Percentiles rank a stretch among this genome's conserved stretches.
Conservation (phyloP, 2,113 vertebrate genomes). For the Agelaius phoeniceus region DNA sequence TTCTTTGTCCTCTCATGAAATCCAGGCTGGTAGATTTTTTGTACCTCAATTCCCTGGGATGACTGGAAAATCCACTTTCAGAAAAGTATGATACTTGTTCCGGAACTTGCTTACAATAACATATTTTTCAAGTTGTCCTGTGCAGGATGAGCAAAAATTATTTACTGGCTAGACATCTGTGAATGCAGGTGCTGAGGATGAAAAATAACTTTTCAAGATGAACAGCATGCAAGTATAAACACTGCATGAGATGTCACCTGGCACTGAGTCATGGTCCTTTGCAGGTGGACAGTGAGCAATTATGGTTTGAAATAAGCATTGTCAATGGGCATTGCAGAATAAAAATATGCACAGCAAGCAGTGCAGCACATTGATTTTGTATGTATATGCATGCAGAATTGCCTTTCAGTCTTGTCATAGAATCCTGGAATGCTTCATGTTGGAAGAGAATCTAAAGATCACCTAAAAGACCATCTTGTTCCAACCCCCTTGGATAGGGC, state of each 20-base stretch:
- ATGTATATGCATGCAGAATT: not conserved
- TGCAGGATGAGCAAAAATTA: not conserved
- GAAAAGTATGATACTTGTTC: not conserved
- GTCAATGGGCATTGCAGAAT: not conserved
- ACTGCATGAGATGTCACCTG: not conserved
- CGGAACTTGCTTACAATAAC: not conserved
- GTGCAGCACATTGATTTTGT: not conserved
- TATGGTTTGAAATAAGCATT: not conserved
- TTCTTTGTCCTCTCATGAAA: not conserved
- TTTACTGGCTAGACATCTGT: not conserved
- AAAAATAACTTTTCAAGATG: not conserved
- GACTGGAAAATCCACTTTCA: not conserved
- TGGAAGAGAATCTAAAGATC: not conserved
- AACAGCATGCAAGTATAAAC: not conserved
- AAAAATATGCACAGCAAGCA: not conserved
- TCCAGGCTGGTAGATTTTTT: not conserved
- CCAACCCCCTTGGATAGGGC: accelerated
- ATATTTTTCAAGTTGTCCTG: not conserved
- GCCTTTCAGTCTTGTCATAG: not conserved
- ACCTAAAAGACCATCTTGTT: not conserved
- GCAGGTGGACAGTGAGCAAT: not conserved
- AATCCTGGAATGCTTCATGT: not conserved
- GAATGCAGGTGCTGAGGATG: not conserved
- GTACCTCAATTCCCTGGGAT: not conserved
- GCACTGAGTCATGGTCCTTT: not conserved